Conservation (phyloP, 2,113 vertebrate genomes). For the Balaenoptera acutorostrata region DNA sequence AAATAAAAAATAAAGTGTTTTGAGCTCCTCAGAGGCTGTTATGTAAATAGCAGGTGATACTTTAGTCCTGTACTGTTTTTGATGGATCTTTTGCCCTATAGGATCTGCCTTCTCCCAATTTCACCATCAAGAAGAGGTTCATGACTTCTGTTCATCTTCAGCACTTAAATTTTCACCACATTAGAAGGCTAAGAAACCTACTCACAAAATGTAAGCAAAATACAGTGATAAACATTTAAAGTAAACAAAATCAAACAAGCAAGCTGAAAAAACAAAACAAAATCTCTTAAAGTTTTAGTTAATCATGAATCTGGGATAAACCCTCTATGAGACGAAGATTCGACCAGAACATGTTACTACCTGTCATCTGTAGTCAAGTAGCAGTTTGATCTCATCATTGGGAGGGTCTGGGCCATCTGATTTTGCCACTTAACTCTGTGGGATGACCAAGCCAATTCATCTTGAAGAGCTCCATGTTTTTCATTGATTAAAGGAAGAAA, state of each 20-base stretch:
- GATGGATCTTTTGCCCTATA: not conserved
- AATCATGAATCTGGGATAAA: not conserved
- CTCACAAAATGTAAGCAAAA: not conserved
- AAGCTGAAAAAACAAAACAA: not conserved
- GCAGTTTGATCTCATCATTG: not conserved
- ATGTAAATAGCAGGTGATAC: not conserved
- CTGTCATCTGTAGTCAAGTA: not conserved
- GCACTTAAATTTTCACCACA: not conserved
- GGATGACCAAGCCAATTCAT: not conserved
- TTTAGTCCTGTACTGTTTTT: not conserved
- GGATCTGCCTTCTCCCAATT: not conserved
- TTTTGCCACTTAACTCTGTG: not conserved
- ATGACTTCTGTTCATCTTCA: not conserved
- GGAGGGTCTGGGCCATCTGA: not conserved
- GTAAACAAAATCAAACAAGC: not conserved
- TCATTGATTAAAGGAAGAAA: not conserved
- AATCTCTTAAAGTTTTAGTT: not conserved
- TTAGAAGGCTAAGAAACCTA: not conserved
- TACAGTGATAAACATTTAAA: not conserved
- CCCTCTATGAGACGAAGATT: not conserved
- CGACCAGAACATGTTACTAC: not conserved
- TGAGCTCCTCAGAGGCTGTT: not conserved
- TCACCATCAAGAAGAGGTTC: not conserved
- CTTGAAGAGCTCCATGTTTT: not conserved
- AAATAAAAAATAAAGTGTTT: not conserved